Conservation (phyloP, 2,113 vertebrate genomes). For the Delphinus delphis region DNA sequence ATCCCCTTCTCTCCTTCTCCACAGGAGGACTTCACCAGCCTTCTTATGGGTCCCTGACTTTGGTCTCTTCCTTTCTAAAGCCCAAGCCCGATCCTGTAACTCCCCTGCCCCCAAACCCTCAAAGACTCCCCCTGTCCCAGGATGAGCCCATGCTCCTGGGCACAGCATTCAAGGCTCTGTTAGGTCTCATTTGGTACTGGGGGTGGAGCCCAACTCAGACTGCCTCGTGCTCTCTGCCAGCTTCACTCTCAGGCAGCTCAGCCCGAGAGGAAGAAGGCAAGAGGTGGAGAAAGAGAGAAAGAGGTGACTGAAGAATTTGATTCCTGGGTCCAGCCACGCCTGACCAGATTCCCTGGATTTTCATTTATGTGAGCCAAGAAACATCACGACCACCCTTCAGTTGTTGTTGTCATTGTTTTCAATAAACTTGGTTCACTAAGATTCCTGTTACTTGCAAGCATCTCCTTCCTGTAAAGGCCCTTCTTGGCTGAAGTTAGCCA, state of each 20-base stretch:
- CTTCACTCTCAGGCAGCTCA: background rate
- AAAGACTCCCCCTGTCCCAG: background rate
- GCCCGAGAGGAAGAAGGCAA: fast-evolving
- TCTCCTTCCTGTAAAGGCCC: background rate
- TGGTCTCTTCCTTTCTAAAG: background rate
- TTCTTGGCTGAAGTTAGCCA: background rate
- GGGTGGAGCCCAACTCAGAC: background rate
- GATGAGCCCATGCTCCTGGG: background rate
- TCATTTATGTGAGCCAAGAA: background rate
- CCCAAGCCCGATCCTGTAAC: too few species aligned
- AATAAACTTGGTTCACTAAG: background rate
- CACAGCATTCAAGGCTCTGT: background rate
- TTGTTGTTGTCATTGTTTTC: background rate
- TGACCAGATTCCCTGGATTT: background rate
- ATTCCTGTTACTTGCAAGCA: background rate
- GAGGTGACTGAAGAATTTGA: background rate
- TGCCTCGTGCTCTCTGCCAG: background rate
- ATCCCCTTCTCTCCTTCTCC: background rate
- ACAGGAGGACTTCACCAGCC: fast-evolving
- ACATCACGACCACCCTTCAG: background rate
- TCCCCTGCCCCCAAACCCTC: background rate
- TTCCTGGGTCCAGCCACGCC: background rate
- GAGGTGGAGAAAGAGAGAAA: background rate
- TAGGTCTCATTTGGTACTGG: background rate
- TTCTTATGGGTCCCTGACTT: background rate